Conservation (phyloP, 2,888 invertebrate genomes). For the Choreutis nemorana region DNA sequence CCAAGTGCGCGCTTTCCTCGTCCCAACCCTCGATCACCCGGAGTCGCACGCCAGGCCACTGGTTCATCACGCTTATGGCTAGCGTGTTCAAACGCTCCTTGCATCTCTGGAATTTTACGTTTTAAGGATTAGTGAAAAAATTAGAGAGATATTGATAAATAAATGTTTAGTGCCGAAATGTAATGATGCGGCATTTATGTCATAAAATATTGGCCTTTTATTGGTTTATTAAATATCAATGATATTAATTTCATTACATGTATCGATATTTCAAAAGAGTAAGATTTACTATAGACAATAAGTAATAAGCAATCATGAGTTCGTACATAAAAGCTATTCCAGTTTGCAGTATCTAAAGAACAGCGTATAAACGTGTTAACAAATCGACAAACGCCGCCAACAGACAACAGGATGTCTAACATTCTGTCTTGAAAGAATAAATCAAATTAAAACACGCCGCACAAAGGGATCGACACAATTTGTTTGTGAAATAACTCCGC, state of each 20-base stretch:
- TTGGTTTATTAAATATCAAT: conserved; percentile 5
- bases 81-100: conserved; percentile 94
- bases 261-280: no score
- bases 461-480: conserved; percentile 57
- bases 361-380: conserved; percentile 54
- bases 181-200: no score
- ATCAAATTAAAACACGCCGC: conserved; percentile 58
- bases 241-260: no score
- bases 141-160: no score
- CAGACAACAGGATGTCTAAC: conserved; percentile 45
- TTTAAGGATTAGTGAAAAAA: no score
- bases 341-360: conserved; percentile 43
- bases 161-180: no score
- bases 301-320: conserved; percentile 9
- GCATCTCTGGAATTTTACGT: conserved; percentile 86
- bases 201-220: conserved; percentile 5
- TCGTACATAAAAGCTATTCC: conserved; percentile 9
- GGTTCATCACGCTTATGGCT: conserved; percentile 97
- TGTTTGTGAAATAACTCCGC: conserved; percentile 52
- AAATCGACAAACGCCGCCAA: conserved; percentile 54
- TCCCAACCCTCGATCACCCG: conserved; percentile 97
- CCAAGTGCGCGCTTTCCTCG: conserved; percentile 80
- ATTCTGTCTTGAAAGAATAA: conserved; percentile 57
- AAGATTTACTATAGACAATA: no score
- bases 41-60: conserved; percentile 94